Conservation (phyloP, 2,888 invertebrate genomes). For the Drosophila mercatorum region DNA sequence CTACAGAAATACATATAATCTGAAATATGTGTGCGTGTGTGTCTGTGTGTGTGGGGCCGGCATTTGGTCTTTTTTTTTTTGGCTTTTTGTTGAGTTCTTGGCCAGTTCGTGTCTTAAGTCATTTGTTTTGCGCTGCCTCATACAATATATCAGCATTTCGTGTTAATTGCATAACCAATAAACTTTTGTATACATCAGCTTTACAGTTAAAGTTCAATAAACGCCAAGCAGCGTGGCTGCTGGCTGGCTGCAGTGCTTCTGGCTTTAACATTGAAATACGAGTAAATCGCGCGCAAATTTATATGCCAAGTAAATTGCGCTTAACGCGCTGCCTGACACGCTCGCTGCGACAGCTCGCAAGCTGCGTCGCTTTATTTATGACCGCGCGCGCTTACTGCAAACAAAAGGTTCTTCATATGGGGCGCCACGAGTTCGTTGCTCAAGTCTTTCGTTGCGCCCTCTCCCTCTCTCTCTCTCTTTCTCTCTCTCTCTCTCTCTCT, state of each 20-base stretch:
- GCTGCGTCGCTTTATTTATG: constrained; percentile 58
- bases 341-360: constrained; percentile 8
- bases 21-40: constrained; percentile 21
- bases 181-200: constrained; percentile 38
- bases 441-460: constrained; percentile 38
- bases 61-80: constrained; percentile 28
- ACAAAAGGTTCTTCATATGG: constrained; percentile 45
- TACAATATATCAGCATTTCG: constrained; percentile 54
- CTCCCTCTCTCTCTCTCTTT: neutral
- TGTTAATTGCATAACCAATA: constrained; percentile 77
- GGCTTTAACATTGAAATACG: constrained; percentile 55
- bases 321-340: constrained; percentile 31
- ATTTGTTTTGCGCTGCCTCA: constrained; percentile 52
- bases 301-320: constrained; percentile 46
- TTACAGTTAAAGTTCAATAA: constrained; percentile 74
- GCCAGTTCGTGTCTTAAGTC: constrained; percentile 75
- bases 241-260: constrained; percentile 27
- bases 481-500: neutral
- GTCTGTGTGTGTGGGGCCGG: constrained; percentile 37
- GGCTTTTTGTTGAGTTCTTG: constrained; percentile 40
- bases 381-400: constrained; percentile 46
- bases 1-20: constrained; percentile 34
- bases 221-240: constrained; percentile 50
- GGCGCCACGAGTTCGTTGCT: constrained; percentile 40
- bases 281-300: constrained; percentile 57